These are phyloP conservation scores for Seira ritae DNA, from an alignment of 2,888 invertebrate genomes.

Conservation along the genomic window DNA sequence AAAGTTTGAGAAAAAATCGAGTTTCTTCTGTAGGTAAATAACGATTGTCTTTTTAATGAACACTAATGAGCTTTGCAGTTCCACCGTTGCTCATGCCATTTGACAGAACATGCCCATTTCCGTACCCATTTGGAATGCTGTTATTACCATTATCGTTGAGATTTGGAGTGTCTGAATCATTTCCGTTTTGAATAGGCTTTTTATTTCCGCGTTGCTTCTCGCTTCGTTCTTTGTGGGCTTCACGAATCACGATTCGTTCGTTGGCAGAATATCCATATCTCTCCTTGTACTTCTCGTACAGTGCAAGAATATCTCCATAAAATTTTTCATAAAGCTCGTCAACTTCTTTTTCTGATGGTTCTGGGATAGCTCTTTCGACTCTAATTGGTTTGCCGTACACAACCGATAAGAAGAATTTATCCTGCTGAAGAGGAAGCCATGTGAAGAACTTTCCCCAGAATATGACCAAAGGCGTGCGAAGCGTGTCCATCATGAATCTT, in stretches of 20 bases:
- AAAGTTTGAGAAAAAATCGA: no score
- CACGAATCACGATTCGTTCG: conserved; percentile 51
- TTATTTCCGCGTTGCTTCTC: conserved; percentile 17
- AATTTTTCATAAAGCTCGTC: conserved; percentile 57
- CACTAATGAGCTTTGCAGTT: conserved; percentile 40
- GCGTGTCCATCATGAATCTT: conserved; percentile 55
- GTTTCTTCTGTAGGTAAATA: no score
- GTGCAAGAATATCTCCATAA: conserved; percentile 45
- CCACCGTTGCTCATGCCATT: conserved; percentile 42
- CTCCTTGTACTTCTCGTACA: conserved; percentile 60
- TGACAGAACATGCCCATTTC: neutral
- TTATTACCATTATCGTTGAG: conserved; percentile 11
- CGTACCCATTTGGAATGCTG: conserved; percentile 28
- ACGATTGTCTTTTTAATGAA: conserved; percentile 23
- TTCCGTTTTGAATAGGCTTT: conserved; percentile 25
- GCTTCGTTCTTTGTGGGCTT: conserved; percentile 46
- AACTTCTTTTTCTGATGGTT: conserved; percentile 57
- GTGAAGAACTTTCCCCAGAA: conserved; percentile 60
- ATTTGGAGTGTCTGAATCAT: neutral
- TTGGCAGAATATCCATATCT: conserved; percentile 54
- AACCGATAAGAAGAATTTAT: conserved; percentile 52
- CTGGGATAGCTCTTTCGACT: conserved; percentile 35
- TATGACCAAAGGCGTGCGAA: conserved; percentile 60
- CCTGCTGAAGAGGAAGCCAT: conserved; percentile 45
- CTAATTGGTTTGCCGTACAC: conserved; percentile 62